Evolutionary conservation across 53 echinoderm and acorn worm genomes (phyloP), one percentile per base, ranked within the genome.

Genomic region (Crossaster papposus): DNA sequence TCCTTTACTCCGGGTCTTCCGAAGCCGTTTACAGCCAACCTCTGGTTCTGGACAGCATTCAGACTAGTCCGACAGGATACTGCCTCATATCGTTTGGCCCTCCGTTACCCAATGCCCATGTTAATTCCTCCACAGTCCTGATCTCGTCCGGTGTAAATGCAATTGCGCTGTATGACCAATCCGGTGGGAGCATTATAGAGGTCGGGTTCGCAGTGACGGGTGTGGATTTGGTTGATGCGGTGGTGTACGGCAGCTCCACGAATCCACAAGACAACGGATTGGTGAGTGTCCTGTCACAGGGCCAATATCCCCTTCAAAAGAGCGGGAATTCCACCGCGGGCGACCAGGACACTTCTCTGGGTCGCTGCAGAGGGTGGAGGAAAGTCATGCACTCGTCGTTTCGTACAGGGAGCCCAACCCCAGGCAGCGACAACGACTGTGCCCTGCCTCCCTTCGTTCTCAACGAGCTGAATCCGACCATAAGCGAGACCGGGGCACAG

Each of bases 281-380:
- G 15, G 62, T 88, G 32, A 58, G 26, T 13, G 38, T 32, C 1
- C 37, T 88, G 9, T 28, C 38, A 26, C 78, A 72, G 12, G 63
- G 63, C 14, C 58, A 63, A 24, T 3, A 22, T 24, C 78, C 78
- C 4, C 63, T 88, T 0, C 33, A 35, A 22, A 58, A 88, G 63
- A 52, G 50, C 44, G 29, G 12, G 22, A 30, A 22, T 4, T 14
- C 11, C 26, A 14, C 53, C 9, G n/a, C n/a, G n/a, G 22, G 33
- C 18, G 17, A 77, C 17, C n/a, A 10, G 9, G 29, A 26, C 1
- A 62, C 77, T 4, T 88, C 88, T 36, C 44, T 88, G 6, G 77
- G 88, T 64, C 88, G 88, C 22, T 88, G 88, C 70, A 53, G 88
- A 62, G 77, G 78, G 0, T 88, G 78, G 78, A 63, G 44, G 28